These are phyloP conservation scores for Tapera naevia DNA, from an alignment of 2,797 vertebrate genomes.

Conservation along the genomic window DNA sequence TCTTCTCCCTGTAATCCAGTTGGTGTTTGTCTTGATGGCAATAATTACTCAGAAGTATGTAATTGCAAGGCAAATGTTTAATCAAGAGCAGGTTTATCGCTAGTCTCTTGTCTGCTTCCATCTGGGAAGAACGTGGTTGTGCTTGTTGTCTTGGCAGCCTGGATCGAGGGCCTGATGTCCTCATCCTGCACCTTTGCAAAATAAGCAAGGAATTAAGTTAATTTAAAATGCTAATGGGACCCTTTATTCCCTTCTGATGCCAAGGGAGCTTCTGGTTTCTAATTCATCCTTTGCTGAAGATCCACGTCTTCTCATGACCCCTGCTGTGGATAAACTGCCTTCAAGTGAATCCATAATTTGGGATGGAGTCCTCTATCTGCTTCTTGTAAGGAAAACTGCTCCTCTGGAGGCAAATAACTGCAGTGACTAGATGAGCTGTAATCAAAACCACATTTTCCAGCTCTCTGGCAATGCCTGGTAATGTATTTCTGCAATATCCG, in stretches of 20 bases:
- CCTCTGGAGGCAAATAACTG: no score
- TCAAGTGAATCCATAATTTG: neutral
- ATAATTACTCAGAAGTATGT: constrained; percentile 30
- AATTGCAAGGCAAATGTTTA: constrained; percentile 48
- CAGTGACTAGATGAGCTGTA: neutral
- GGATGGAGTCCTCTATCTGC: accelerated
- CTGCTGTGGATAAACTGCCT: neutral
- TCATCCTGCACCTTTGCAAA: neutral
- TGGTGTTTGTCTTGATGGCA: constrained; percentile 29
- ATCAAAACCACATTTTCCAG: neutral
- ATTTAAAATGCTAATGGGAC: neutral
- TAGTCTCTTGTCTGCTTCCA: constrained; percentile 42
- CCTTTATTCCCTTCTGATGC: neutral
- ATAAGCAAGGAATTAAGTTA: neutral
- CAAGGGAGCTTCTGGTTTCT: neutral
- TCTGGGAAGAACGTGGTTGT: neutral
- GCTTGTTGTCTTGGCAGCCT: neutral
- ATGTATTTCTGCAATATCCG: neutral
- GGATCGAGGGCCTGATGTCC: neutral
- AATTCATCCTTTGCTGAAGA: neutral
- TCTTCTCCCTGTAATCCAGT: neutral
- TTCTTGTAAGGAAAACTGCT: neutral
- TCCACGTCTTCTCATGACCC: neutral
- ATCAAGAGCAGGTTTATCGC: constrained; percentile 31
- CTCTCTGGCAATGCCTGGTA: neutral